These are phyloP conservation scores for Diacarnus erythraeanus DNA, from an alignment of 37 sponge, comb jelly and placozoan species.

Conservation along the genomic window DNA sequence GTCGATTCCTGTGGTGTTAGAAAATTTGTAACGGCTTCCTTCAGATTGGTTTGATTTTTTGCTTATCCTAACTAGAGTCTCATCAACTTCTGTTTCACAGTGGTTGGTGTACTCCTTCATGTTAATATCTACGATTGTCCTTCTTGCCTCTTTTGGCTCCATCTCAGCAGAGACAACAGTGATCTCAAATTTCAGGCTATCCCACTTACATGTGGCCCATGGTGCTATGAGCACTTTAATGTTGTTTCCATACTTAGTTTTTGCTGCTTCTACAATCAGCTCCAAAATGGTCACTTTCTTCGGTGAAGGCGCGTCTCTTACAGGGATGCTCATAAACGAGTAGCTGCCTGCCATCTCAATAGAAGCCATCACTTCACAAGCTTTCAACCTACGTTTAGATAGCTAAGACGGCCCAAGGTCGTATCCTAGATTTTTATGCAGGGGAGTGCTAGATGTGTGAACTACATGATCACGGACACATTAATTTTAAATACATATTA, in stretches of 20 bases:
- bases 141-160: neutral
- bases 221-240: neutral
- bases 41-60: neutral
- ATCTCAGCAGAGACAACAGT: neutral
- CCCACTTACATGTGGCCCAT: neutral
- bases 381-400: too few species aligned
- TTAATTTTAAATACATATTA: too few species aligned
- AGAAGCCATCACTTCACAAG: too few species aligned
- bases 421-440: too few species aligned
- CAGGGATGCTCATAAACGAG: too few species aligned
- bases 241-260: slow-evolving; percentile 6
- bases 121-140: slow-evolving; percentile 14
- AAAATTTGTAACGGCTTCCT: slow-evolving; percentile 8
- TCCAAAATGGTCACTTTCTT: neutral
- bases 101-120: slow-evolving; percentile 15
- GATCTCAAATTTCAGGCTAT: neutral
- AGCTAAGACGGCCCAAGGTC: too few species aligned
- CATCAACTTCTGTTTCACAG: neutral
- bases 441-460: too few species aligned
- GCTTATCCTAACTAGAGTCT: neutral
- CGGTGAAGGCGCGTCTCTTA: too few species aligned
- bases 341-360: too few species aligned
- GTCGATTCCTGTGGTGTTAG: slow-evolving; percentile 6
- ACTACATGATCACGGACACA: too few species aligned
- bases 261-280: slow-evolving; percentile 3